These are phyloP conservation scores for Ennomos erosarius DNA, from an alignment of 2,888 invertebrate genomes.

Conservation along the genomic window DNA sequence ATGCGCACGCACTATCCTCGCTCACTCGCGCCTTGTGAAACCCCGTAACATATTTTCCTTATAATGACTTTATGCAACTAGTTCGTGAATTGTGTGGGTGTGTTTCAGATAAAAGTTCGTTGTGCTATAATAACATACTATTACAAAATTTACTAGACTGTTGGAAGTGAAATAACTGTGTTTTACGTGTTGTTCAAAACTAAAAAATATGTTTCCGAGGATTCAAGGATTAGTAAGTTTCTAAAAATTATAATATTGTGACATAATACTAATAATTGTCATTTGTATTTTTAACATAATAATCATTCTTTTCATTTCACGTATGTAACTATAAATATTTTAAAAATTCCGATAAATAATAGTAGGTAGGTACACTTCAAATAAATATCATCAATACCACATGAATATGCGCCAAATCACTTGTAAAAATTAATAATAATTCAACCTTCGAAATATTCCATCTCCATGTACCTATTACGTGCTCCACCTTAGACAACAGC, in stretches of 20 bases:
- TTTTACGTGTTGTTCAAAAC: conserved; percentile 47
- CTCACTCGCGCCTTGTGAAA: conserved; percentile 48
- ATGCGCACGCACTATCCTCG: conserved; percentile 59
- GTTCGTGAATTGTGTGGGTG: conserved; percentile 51
- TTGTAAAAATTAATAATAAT: too few species aligned
- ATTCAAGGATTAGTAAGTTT: conserved; percentile 74
- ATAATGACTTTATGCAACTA: conserved; percentile 49
- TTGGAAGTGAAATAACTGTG: conserved; percentile 50
- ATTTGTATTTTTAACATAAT: conserved; percentile 1
- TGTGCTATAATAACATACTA: conserved; percentile 51
- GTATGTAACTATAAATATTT: too few species aligned
- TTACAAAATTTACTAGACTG: conserved; percentile 30
- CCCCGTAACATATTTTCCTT: conserved; percentile 42
- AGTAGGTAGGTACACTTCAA: too few species aligned
- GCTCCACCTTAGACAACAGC: too few species aligned
- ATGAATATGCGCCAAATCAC: too few species aligned
- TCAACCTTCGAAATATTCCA: too few species aligned
- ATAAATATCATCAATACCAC: too few species aligned
- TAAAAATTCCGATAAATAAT: too few species aligned
- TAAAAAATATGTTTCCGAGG: conserved; percentile 75
- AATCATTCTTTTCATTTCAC: too few species aligned
- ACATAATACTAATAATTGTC: conserved; percentile 43
- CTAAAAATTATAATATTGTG: too few species aligned
- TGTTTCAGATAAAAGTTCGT: conserved; percentile 56
- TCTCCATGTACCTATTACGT: too few species aligned